Base-by-base conservation (phyloP, 92 coral and sea anemone genomes). In the Parazoanthus darwini region DNA sequence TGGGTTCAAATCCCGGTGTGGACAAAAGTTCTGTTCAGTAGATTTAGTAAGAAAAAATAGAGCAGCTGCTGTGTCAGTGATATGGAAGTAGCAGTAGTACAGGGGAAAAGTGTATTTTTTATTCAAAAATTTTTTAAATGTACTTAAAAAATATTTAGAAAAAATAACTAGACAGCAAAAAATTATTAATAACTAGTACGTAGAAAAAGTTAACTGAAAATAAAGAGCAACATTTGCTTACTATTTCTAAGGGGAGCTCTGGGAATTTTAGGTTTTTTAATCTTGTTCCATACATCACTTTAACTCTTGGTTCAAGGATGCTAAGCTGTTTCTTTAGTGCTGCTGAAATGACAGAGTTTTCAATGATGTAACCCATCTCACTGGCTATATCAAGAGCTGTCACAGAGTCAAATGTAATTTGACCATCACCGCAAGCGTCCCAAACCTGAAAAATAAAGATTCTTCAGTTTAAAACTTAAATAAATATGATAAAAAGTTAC, bases 341-440 rank as follows among this genome's bases (percentile, higher is more conserved):
- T 65, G 91, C 91, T 39, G 92, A 86, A 18, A 96, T 90, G 37
- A 97, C 97, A 80, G 91, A 88, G 82, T 97, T 97, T 76, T 97
- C 99, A 79, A 97, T 89, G 76, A 97, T 90, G 42, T 91, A 97
- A 0, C 95, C 99, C 99, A 97, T 97, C 82, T 97, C 94, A 67
- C 77, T 88, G 44, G 93, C 58, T 39, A 77, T 78, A 59, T 90
- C 90, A 43, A 90, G 82, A 78, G 91, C 95, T 42, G 80, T 79
- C 1, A 94, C 91, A 43, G 98, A 88, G 74, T 97, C 97, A 90
- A 97, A 97, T 46, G 92, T 90, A 48, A 97, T 92, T 77, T 95
- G 95, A 33, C 98, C 99, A 78, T 95, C 99, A 80, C 99, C 94
- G 86, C 98, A 97, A 43, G 97, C 99, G 90, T 97, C 99, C 99